phyloP scores from a whole-genome alignment of 1,140 invertebrate species.

The Trichogramma pretiosum region DNA sequence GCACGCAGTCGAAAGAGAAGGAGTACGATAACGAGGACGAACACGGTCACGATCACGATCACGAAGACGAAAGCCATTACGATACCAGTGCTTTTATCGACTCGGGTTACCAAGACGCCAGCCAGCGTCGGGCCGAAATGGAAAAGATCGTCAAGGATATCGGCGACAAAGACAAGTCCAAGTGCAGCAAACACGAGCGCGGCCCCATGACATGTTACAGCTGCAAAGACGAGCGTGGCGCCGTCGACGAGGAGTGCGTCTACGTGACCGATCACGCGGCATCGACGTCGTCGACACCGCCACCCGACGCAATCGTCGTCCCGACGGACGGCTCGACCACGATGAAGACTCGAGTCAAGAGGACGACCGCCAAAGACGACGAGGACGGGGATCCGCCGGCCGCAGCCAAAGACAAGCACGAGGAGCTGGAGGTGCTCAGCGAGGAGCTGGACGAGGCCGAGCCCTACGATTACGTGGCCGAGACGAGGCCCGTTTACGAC shows the following conservation, averaged over 20 bases:
- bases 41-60: too few species aligned
- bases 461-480: conserved; percentile 46
- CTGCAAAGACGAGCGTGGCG: conserved; percentile 56
- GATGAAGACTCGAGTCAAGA: neutral
- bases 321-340: neutral
- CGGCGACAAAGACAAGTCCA: conserved; percentile 57
- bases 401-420: neutral
- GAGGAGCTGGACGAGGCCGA: conserved; percentile 24
- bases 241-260: conserved; percentile 67
- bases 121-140: conserved; percentile 49
- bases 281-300: neutral
- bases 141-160: conserved; percentile 62
- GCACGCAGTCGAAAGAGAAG: neutral
- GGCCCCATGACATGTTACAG: conserved; percentile 67
- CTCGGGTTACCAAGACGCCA: conserved; percentile 25
- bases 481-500: conserved; percentile 56
- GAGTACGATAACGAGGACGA: too few species aligned
- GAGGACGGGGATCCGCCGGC: neutral
- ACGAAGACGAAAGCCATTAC: too few species aligned
- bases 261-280: conserved; percentile 50
- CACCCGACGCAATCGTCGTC: too few species aligned
- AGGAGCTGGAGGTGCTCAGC: conserved; percentile 11
- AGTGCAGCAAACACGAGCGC: conserved; percentile 59
- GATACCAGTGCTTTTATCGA: conserved; percentile 17
- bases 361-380: neutral